Conservation (phyloP, 2,888 invertebrate species). For the Aproaerema taeniolella region DNA sequence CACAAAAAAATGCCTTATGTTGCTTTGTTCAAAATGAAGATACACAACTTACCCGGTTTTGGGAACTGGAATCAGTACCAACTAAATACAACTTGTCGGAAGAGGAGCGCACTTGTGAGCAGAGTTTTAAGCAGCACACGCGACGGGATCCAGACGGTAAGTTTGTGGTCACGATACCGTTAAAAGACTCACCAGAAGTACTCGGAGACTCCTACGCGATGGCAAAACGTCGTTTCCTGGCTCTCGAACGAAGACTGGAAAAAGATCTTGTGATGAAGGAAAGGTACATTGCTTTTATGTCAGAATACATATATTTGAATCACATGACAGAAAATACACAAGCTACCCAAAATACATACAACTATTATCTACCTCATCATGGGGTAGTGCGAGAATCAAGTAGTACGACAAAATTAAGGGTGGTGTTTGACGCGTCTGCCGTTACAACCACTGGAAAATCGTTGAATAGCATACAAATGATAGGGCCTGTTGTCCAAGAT, state of each 20-base stretch:
- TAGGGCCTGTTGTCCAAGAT: conserved; percentile 1
- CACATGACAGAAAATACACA: conserved; percentile 8
- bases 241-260: conserved; percentile 11
- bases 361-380: conserved; percentile 2
- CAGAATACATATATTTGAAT: conserved; percentile 13
- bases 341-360: not conserved
- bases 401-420: conserved; percentile 5
- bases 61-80: not conserved
- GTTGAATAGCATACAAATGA: not conserved
- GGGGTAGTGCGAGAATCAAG: conserved; percentile 4
- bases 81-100: not conserved
- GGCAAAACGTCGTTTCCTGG: conserved; percentile 7
- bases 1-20: not conserved
- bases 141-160: conserved; percentile 11
- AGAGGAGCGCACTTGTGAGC: not conserved
- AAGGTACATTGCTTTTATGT: conserved; percentile 5
- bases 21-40: not conserved
- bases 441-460: conserved; percentile 2
- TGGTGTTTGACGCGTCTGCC: conserved; percentile 2
- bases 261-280: conserved; percentile 4
- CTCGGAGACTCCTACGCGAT: conserved; percentile 15
- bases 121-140: not conserved
- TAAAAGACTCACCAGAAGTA: conserved; percentile 15
- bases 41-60: not conserved
- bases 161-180: conserved; percentile 20